Evolutionary conservation across 2,797 vertebrate species (phyloP).

Genomic region (Hephaestus fuliginosus): DNA sequence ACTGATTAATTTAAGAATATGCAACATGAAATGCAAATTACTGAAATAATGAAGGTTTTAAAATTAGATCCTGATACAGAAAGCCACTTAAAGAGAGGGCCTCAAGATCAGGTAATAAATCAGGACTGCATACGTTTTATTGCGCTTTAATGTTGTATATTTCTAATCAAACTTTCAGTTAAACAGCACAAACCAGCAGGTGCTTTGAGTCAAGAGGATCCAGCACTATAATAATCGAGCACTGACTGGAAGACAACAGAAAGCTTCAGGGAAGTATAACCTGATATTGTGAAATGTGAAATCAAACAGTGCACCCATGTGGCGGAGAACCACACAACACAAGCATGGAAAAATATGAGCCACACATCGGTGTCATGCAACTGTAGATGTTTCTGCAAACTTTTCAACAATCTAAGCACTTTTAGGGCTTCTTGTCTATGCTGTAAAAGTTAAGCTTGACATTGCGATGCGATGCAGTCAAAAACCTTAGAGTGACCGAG

Average conservation of each 20-base stretch:
- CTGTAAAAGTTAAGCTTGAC: neutral
- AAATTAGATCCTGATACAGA: neutral
- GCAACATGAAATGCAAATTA: neutral
- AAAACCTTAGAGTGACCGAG: neutral
- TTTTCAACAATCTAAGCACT: neutral
- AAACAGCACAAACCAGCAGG: neutral
- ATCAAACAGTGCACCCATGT: constrained; percentile 60
- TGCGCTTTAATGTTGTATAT: neutral
- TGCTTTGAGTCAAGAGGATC: neutral
- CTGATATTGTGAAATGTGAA: constrained; percentile 6
- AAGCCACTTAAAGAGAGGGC: neutral
- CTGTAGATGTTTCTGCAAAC: too few species aligned
- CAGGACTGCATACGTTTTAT: neutral
- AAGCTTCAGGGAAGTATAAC: neutral
- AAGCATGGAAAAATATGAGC: neutral
- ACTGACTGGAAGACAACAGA: neutral
- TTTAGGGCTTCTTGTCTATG: neutral
- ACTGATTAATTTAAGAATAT: neutral
- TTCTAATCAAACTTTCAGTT: neutral
- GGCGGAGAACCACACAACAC: constrained; percentile 38
- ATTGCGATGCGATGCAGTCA: neutral
- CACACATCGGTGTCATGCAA: neutral
- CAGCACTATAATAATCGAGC: neutral
- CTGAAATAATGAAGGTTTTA: neutral
- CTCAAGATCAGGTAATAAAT: neutral